Percentiles rank a stretch among this genome's conserved stretches.
Conservation (phyloP, 1,140 invertebrate genomes). For the Drosophila jambulina region DNA sequence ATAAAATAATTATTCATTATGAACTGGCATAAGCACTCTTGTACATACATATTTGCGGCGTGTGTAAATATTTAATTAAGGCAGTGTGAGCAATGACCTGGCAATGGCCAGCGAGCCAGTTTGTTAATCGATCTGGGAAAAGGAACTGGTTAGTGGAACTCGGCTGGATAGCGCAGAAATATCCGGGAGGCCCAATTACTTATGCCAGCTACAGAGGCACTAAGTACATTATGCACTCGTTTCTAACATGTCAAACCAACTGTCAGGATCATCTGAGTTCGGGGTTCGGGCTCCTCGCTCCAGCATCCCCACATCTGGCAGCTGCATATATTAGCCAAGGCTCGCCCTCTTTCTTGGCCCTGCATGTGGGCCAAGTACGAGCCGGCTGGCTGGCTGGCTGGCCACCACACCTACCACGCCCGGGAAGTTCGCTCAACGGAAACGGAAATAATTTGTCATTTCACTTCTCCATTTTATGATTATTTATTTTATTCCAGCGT, state of each 20-base stretch:
- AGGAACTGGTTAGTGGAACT: no score
- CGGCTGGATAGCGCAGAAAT: not conserved
- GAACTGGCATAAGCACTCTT: conserved; percentile 31
- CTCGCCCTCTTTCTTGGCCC: not conserved
- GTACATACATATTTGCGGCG: conserved; percentile 21
- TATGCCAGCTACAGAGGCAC: not conserved
- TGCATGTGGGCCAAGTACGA: not conserved
- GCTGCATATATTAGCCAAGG: conserved; percentile 47
- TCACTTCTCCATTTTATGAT: conserved; percentile 69
- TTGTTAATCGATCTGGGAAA: conserved; percentile 30
- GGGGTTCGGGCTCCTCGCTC: not conserved
- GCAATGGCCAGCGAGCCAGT: conserved; percentile 35
- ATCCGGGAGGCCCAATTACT: not conserved
- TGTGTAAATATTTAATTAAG: conserved; percentile 56
- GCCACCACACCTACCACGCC: conserved; percentile 7
- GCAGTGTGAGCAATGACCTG: conserved; percentile 33
- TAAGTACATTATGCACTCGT: conserved; percentile 41
- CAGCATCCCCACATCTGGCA: conserved; percentile 22
- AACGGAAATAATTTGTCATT: conserved; percentile 75
- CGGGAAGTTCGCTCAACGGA: conserved; percentile 43
- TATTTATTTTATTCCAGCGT: conserved; percentile 55
- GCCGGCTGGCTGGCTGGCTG: not conserved
- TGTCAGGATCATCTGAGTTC: conserved; percentile 2
- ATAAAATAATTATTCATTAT: conserved; percentile 65
- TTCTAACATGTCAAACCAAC: conserved; percentile 15